Conservation (phyloP, 2,888 invertebrate genomes). For the Caenorhabditis sulstoni region DNA sequence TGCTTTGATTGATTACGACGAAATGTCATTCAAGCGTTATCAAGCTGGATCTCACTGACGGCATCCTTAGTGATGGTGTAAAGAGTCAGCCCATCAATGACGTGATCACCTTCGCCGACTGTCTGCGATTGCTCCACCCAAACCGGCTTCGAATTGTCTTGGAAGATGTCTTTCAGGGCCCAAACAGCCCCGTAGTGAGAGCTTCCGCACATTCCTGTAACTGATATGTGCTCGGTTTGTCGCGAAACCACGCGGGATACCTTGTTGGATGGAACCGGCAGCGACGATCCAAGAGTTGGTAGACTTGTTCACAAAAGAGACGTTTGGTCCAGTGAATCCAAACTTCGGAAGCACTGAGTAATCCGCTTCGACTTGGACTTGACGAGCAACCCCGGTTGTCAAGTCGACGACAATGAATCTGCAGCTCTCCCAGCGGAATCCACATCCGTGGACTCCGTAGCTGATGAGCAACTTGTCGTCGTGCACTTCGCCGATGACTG, state of each 20-base stretch:
- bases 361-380: slow-evolving; percentile 33
- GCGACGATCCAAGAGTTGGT: slow-evolving; percentile 46
- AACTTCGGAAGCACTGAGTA: slow-evolving; percentile 38
- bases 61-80: slow-evolving; percentile 45
- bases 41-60: slow-evolving; percentile 18
- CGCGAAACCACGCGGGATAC: background rate
- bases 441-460: slow-evolving; percentile 69
- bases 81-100: slow-evolving; percentile 28
- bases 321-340: slow-evolving; percentile 59
- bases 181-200: slow-evolving; percentile 60
- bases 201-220: slow-evolving; percentile 60
- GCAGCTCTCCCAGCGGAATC: slow-evolving; percentile 67
- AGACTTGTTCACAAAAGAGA: slow-evolving; percentile 31
- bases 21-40: slow-evolving; percentile 15
- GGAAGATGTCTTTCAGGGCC: slow-evolving; percentile 49
- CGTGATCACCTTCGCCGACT: slow-evolving; percentile 31
- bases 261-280: slow-evolving; percentile 24
- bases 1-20: background rate
- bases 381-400: slow-evolving; percentile 31
- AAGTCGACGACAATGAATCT: slow-evolving; percentile 62
- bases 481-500: slow-evolving; percentile 46
- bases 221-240: background rate
- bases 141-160: slow-evolving; percentile 1
- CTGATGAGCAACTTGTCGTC: slow-evolving; percentile 61
- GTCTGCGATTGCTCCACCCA: slow-evolving; percentile 44